Evolutionary conservation across 2,113 vertebrate species (phyloP).

Genomic region (Chiloscyllium plagiosum): DNA sequence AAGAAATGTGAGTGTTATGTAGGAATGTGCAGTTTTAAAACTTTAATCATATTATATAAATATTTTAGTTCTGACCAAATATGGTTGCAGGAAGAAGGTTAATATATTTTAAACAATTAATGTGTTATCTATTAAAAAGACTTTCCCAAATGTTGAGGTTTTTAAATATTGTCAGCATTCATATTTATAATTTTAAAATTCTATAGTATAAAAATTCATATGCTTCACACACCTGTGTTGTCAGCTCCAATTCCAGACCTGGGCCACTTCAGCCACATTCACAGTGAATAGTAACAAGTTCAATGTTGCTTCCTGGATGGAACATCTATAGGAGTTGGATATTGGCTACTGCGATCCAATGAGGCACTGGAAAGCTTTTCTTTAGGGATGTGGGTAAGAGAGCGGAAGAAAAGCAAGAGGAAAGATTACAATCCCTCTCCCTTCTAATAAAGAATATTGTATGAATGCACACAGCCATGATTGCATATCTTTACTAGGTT

Average conservation of each 20-base stretch:
- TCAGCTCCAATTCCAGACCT: background rate
- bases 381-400: background rate
- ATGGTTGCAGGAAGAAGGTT: conserved; percentile 30
- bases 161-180: conserved; percentile 24
- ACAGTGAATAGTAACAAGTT: background rate
- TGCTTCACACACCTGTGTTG: background rate
- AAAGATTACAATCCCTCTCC: background rate
- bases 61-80: conserved; percentile 27
- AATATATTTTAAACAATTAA: conserved; percentile 37
- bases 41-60: conserved; percentile 33
- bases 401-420: background rate
- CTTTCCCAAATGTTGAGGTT: conserved; percentile 22
- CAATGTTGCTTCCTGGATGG: background rate
- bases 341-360: background rate
- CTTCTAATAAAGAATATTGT: background rate
- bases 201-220: background rate
- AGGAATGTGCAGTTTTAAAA: conserved; percentile 34
- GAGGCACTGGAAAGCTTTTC: background rate
- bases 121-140: conserved; percentile 32
- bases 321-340: background rate
- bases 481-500: background rate
- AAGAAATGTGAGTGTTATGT: conserved; percentile 30
- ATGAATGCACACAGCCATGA: background rate
- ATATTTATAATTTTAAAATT: conserved; percentile 30
- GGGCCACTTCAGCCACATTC: background rate